Conservation (phyloP, 1,140 invertebrate genomes). For the Scylla paramamosain region DNA sequence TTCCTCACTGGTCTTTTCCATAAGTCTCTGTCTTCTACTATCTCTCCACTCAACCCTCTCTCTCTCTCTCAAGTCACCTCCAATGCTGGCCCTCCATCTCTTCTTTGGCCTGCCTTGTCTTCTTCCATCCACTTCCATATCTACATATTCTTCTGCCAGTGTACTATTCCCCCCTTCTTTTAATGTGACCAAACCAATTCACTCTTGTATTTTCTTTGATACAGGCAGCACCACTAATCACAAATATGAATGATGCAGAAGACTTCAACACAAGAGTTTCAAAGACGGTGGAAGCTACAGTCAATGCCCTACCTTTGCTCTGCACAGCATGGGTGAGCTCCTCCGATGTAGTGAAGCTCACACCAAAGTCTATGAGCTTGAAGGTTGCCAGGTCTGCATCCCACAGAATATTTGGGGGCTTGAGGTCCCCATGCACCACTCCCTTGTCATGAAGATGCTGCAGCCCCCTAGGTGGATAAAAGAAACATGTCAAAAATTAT, state of each 20-base stretch:
- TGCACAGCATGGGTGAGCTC: constrained; percentile 56
- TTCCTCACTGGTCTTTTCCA: background rate
- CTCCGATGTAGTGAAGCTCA: constrained; percentile 61
- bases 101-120: too few species aligned
- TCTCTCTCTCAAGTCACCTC: background rate
- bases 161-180: too few species aligned
- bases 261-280: too few species aligned
- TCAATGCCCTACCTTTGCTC: constrained; percentile 53
- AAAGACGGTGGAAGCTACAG: too few species aligned
- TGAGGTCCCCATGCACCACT: constrained; percentile 67
- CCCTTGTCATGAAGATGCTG: constrained; percentile 62
- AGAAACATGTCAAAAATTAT: too few species aligned
- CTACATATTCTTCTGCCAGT: too few species aligned
- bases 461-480: constrained; percentile 39
- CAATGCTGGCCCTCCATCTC: too few species aligned
- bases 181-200: too few species aligned
- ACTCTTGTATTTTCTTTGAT: too few species aligned
- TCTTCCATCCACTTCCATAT: too few species aligned
- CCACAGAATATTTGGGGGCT: constrained; percentile 66
- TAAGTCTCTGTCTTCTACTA: background rate
- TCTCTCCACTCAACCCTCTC: background rate
- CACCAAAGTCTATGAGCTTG: constrained; percentile 67
- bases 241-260: too few species aligned
- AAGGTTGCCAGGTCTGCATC: constrained; percentile 42
- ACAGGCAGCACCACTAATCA: too few species aligned